Evolutionary conservation across 2,888 invertebrate species (phyloP).

Genomic region (Nudaria mundana): DNA sequence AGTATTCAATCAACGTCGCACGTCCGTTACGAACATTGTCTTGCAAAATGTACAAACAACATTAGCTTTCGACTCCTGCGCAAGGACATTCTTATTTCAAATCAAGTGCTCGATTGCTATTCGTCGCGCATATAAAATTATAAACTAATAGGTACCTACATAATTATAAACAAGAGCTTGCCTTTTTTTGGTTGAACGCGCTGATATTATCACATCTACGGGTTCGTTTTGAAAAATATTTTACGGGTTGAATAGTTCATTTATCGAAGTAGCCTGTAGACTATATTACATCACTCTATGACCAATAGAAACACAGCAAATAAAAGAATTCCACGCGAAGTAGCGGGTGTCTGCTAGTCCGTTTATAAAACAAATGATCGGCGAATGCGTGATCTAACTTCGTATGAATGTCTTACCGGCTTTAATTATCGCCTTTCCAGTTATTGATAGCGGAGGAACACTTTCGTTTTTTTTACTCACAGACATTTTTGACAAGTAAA

Average conservation of each 20-base stretch:
- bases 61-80: slow-evolving; percentile 49
- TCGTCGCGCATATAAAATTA: slow-evolving; percentile 45
- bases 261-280: no score
- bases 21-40: slow-evolving; percentile 51
- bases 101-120: slow-evolving; percentile 35
- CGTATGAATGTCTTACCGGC: slow-evolving; percentile 39
- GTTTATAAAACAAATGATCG: no score
- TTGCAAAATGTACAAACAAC: slow-evolving; percentile 62
- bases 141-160: no score
- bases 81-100: slow-evolving; percentile 61
- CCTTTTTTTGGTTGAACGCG: no score
- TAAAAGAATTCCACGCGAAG: no score
- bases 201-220: no score
- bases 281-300: no score
- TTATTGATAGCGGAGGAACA: slow-evolving; percentile 34
- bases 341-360: no score
- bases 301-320: no score
- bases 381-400: slow-evolving; percentile 35
- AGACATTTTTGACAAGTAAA: slow-evolving; percentile 44
- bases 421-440: slow-evolving; percentile 57
- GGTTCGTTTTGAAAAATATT: no score
- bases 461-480: slow-evolving; percentile 46
- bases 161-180: no score
- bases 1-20: slow-evolving; percentile 56
- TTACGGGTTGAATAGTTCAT: no score